Conservation (phyloP, 1,140 invertebrate genomes). For the Anastrepha ludens region DNA sequence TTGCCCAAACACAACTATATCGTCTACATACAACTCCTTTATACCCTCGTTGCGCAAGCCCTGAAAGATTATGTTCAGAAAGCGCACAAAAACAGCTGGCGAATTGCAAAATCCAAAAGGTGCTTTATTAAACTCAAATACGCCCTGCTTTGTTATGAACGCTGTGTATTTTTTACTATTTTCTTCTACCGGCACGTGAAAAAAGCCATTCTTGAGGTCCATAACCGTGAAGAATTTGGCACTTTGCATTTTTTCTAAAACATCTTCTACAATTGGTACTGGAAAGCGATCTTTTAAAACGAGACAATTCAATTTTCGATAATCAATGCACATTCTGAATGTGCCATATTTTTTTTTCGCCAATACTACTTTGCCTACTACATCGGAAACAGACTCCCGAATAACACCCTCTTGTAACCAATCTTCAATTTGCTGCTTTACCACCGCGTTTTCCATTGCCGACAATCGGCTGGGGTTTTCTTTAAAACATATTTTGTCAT, state of each 20-base stretch:
- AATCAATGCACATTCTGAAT: slow-evolving; percentile 45
- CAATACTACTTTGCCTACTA: slow-evolving; percentile 57
- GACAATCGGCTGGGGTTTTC: neutral
- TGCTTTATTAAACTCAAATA: slow-evolving; percentile 28
- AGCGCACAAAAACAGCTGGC: slow-evolving; percentile 7
- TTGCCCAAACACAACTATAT: neutral
- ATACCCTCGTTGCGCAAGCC: slow-evolving; percentile 5
- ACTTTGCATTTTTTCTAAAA: slow-evolving; percentile 9
- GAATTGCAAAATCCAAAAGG: slow-evolving; percentile 56
- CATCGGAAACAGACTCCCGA: slow-evolving; percentile 13
- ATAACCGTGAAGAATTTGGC: slow-evolving; percentile 43
- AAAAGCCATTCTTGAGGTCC: slow-evolving; percentile 51
- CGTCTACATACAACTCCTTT: slow-evolving; percentile 17
- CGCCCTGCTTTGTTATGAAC: slow-evolving; percentile 25
- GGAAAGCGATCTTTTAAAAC: slow-evolving; percentile 29
- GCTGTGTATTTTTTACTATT: slow-evolving; percentile 39
- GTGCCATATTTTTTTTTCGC: slow-evolving; percentile 45
- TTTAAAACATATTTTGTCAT: too few relatives aligned
- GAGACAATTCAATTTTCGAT: slow-evolving; percentile 13
- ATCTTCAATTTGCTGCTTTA: slow-evolving; percentile 9
- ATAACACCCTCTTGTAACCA: slow-evolving; percentile 48
- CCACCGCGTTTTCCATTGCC: neutral
- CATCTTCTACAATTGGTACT: slow-evolving; percentile 12
- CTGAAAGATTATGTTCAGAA: slow-evolving; percentile 25
- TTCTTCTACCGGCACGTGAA: slow-evolving; percentile 54